Evolutionary conservation across 1,140 invertebrate genomes (phyloP).

Genomic region (Pseudomyrmex flavicornis): DNA sequence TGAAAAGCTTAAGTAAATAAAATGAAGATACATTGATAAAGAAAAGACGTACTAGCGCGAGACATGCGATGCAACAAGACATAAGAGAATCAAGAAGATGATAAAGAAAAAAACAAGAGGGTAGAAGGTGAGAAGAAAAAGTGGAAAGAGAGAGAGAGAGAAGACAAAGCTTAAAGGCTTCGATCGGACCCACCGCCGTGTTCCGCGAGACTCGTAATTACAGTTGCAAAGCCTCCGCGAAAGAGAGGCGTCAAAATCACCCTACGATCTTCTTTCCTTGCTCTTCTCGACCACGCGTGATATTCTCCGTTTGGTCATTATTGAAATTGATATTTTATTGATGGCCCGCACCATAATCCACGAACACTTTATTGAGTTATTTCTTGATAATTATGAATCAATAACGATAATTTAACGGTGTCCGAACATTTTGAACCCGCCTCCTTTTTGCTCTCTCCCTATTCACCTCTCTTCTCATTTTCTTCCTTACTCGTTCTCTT

Average conservation of each 20-base stretch:
- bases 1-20: neutral
- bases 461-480: slow-evolving; percentile 50
- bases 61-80: neutral
- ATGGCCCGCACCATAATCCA: slow-evolving; percentile 75
- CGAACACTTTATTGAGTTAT: slow-evolving; percentile 82
- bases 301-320: slow-evolving; percentile 80
- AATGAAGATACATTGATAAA: slow-evolving; percentile 21
- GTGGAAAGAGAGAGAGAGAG: slow-evolving; percentile 50
- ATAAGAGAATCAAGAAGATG: slow-evolving; percentile 29
- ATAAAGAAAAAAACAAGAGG: slow-evolving; percentile 29
- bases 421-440: slow-evolving; percentile 60
- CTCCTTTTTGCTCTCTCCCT: slow-evolving; percentile 38
- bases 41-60: neutral
- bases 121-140: slow-evolving; percentile 45
- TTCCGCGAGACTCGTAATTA: slow-evolving; percentile 85
- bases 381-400: slow-evolving; percentile 83
- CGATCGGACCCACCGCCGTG: slow-evolving; percentile 84
- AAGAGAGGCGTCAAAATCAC: slow-evolving; percentile 81
- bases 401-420: slow-evolving; percentile 79
- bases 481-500: slow-evolving; percentile 22
- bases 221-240: slow-evolving; percentile 78
- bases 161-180: slow-evolving; percentile 62
- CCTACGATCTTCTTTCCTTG: slow-evolving; percentile 54
- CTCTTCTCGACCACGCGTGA: slow-evolving; percentile 48
- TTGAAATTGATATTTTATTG: slow-evolving; percentile 85